These are phyloP conservation scores for Troides aeacus DNA, from an alignment of 2,888 invertebrate species.

Conservation along the genomic window DNA sequence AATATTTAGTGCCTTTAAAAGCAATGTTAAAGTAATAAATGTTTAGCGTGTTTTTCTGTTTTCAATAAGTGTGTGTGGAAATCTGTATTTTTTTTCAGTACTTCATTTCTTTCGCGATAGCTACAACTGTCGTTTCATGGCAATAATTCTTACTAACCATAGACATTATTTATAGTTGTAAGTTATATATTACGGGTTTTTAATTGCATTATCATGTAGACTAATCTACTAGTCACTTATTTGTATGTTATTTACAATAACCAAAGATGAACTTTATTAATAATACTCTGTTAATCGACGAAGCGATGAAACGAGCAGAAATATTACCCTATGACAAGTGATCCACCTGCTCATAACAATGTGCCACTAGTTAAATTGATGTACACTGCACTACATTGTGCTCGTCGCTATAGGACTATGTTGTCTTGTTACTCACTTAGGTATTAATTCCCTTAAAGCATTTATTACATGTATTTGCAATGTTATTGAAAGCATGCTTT, in stretches of 20 bases:
- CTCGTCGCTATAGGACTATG: no score
- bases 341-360: no score
- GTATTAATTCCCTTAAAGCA: constrained; percentile 35
- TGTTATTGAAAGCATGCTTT: constrained; percentile 33
- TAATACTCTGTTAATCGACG: no score
- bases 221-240: constrained; percentile 42
- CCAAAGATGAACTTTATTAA: constrained; percentile 25
- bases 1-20: constrained; percentile 61
- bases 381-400: no score
- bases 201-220: constrained; percentile 53
- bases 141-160: constrained; percentile 38
- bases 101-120: constrained; percentile 20
- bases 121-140: constrained; percentile 38
- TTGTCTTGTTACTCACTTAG: no score
- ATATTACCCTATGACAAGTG: no score
- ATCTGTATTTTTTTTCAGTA: constrained; percentile 28
- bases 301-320: no score
- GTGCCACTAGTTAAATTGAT: no score
- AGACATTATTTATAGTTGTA: constrained; percentile 47
- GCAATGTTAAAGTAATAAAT: constrained; percentile 36
- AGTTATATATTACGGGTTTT: constrained; percentile 35
- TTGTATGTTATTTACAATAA: constrained; percentile 21
- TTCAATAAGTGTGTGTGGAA: constrained; percentile 29
- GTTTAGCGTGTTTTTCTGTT: constrained; percentile 16
- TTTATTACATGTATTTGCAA: constrained; percentile 29